These are phyloP conservation scores for Biston betularia DNA, from an alignment of 2,888 invertebrate species.

Conservation along the genomic window DNA sequence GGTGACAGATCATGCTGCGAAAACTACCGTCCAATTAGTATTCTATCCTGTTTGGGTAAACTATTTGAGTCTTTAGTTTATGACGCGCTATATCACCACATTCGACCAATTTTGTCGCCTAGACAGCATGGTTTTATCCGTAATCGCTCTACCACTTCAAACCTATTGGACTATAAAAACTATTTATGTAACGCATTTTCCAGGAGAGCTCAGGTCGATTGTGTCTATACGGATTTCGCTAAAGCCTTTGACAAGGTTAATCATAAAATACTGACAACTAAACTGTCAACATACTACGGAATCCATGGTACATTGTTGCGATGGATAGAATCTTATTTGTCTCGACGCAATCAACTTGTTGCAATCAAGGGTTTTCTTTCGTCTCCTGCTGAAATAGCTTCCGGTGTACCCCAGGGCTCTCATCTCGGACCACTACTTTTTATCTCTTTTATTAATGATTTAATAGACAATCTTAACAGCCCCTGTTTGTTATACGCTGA, in stretches of 20 bases:
- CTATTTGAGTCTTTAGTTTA: not conserved
- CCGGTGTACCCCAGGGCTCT: not conserved
- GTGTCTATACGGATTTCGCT: not conserved
- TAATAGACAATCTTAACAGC: too few relatives aligned
- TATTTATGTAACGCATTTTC: not conserved
- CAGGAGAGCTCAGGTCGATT: not conserved
- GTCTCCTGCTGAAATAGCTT: not conserved
- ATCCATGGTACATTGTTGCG: not conserved
- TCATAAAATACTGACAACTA: not conserved
- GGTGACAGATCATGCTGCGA: not conserved
- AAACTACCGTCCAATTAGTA: not conserved
- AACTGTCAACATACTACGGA: not conserved
- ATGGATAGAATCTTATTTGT: not conserved
- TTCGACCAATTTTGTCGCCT: not conserved
- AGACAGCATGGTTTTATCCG: not conserved
- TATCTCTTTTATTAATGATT: too few relatives aligned
- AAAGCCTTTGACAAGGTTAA: not conserved
- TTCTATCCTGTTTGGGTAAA: not conserved
- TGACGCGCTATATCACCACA: not conserved
- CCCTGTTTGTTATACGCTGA: too few relatives aligned
- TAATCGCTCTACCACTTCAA: not conserved
- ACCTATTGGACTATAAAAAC: not conserved
- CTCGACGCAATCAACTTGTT: not conserved
- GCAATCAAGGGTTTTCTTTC: not conserved
- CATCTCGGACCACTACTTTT: too few relatives aligned